Base-by-base conservation (phyloP, 2,888 invertebrate species). In the Melipona beecheii region DNA sequence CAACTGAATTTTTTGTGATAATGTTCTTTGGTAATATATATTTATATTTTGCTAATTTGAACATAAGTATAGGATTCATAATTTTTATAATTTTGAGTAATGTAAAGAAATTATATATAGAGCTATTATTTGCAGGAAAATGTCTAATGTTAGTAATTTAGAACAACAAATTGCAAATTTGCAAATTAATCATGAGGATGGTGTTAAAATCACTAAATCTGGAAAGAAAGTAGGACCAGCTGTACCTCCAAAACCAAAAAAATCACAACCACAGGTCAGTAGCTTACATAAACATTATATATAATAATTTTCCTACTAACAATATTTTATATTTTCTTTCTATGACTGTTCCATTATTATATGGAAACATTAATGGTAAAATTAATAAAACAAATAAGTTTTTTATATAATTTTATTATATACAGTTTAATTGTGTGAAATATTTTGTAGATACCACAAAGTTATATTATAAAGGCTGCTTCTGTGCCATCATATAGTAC, bases 161-260 rank as follows among this genome's bases (percentile, higher is more conserved):
- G 97, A 97, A 90, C 96, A 96, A 90, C 96, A 97, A 95, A 95
- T 97, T 90, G 96, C 96, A 24, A 96, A 96, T 91, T 94, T 97
- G 90, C 96, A 97, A 93, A 95, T 97, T 93, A 95, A 95, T 73
- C 96, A 96, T 86, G 89, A 87, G 27, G 95, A 95, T 83, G 91
- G 93, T 21, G 94, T 95, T 69, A 93, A 94, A 75, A 90, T 81
- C 78, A 86, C 84, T 43, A 94, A 94, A 50, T 85, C 94, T 21
- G 94, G 94, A 5, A 96, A 95, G 89, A 97, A 97, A 95, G 95
- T 97, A 85, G 97, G 97, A 86, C 97, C 97, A 85, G 97, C 96
- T 76, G 97, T 97, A 80, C 97, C 97, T 68, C 97, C 97, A 17
- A 97, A 97, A 94, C 97, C 97, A 87, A 95, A 94, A 92, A 97